These are phyloP conservation scores for Trichonephila inaurata DNA, from an alignment of 1,140 invertebrate species.

Conservation along the genomic window DNA sequence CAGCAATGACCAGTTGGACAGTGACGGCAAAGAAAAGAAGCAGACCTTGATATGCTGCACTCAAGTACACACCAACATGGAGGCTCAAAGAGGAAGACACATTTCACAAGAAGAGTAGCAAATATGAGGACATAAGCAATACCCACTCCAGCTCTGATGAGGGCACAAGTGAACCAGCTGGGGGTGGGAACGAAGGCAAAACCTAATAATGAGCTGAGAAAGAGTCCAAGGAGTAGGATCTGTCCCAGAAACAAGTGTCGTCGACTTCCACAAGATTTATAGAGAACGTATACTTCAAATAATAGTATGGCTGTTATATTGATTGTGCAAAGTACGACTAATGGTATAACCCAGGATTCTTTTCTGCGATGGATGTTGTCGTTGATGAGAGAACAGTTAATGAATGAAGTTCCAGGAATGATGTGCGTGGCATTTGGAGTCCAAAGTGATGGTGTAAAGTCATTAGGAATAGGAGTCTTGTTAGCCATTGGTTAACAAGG, in stretches of 20 bases:
- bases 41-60: conserved; percentile 93
- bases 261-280: conserved; percentile 89
- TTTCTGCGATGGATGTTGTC: conserved; percentile 75
- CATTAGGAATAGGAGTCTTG: conserved; percentile 42
- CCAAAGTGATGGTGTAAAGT: background rate
- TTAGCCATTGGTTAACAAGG: conserved; percentile 62
- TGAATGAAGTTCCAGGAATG: conserved; percentile 39
- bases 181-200: conserved; percentile 90
- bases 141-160: conserved; percentile 91
- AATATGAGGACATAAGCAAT: conserved; percentile 94
- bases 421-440: conserved; percentile 4
- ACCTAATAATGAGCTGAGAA: conserved; percentile 89
- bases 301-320: conserved; percentile 90
- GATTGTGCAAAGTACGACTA: conserved; percentile 88
- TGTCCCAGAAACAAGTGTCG: conserved; percentile 95
- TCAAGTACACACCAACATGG: conserved; percentile 94
- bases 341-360: conserved; percentile 92
- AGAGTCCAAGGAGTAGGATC: conserved; percentile 92
- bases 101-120: conserved; percentile 94
- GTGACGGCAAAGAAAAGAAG: conserved; percentile 91
- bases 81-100: conserved; percentile 95
- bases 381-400: conserved; percentile 38
- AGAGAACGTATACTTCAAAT: conserved; percentile 93
- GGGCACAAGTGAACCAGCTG: conserved; percentile 87
- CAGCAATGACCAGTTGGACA: conserved; percentile 88